phyloP scores from a whole-genome alignment of 2,113 vertebrate species.

The Athene cunicularia region DNA sequence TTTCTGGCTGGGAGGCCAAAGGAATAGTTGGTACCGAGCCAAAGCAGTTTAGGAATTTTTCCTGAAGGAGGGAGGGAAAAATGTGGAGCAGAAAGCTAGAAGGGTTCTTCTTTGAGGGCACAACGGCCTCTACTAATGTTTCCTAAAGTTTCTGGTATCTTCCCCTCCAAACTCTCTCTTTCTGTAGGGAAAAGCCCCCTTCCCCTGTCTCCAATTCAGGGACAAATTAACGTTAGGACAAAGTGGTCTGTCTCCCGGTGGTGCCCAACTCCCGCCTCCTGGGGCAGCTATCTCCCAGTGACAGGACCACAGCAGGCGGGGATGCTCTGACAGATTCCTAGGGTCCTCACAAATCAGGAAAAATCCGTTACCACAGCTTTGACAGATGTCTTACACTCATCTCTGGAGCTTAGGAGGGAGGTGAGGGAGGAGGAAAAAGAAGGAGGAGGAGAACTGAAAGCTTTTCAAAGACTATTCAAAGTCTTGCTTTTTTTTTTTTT shows the following conservation, averaged over 20 bases:
- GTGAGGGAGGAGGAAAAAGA: not conserved
- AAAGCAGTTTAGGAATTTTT: slow-evolving; percentile 59
- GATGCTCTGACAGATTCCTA: slow-evolving; percentile 43
- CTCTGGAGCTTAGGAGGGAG: slow-evolving; percentile 42
- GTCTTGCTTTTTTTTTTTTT: too few species aligned
- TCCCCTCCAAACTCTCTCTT: not conserved
- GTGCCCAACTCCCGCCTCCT: not conserved
- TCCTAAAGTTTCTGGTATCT: not conserved
- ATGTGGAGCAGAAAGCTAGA: not conserved
- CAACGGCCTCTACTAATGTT: not conserved
- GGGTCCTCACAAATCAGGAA: slow-evolving; percentile 21
- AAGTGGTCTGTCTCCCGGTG: not conserved
- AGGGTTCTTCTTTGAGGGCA: not conserved
- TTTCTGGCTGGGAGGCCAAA: slow-evolving; percentile 31
- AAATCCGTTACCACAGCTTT: slow-evolving; percentile 46
- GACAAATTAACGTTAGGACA: not conserved
- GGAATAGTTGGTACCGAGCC: slow-evolving; percentile 15
- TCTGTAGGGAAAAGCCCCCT: not conserved
- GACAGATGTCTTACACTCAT: slow-evolving; percentile 71
- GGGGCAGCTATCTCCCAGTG: not conserved
- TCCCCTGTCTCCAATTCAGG: not conserved
- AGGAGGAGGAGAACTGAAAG: slow-evolving; percentile 39
- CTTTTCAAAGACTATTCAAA: slow-evolving; percentile 40
- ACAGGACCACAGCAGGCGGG: not conserved
- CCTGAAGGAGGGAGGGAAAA: not conserved